phyloP scores from a whole-genome alignment of 2,888 invertebrate species.

The Carcina quercana region DNA sequence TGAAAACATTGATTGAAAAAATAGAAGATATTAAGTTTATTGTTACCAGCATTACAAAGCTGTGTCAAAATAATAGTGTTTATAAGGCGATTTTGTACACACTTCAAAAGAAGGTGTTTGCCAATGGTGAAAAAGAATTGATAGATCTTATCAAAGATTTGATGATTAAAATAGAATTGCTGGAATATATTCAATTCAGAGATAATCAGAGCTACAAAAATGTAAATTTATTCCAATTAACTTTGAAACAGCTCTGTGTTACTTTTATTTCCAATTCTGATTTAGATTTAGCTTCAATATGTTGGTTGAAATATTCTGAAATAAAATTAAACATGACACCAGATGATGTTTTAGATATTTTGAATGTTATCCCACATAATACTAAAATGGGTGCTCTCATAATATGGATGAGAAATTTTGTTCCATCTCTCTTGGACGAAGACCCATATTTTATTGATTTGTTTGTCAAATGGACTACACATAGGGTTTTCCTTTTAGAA shows the following conservation, averaged over 20 bases:
- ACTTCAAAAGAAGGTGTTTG: slow-evolving; percentile 46
- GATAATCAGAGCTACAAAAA: slow-evolving; percentile 42
- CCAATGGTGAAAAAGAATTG: slow-evolving; percentile 25
- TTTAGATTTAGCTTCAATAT: slow-evolving; percentile 61
- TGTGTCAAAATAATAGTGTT: slow-evolving; percentile 39
- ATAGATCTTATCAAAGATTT: slow-evolving; percentile 37
- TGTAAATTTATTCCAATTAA: slow-evolving; percentile 42
- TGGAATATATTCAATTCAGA: slow-evolving; percentile 57
- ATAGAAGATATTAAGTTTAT: slow-evolving; percentile 45
- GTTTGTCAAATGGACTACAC: slow-evolving; percentile 64
- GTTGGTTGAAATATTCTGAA: slow-evolving; percentile 62
- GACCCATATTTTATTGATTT: slow-evolving; percentile 62
- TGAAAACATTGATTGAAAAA: slow-evolving; percentile 42
- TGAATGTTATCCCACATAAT: slow-evolving; percentile 52
- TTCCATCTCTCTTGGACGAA: slow-evolving; percentile 51
- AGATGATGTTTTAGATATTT: slow-evolving; percentile 44
- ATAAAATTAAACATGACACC: slow-evolving; percentile 31
- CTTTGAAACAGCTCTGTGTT: slow-evolving; percentile 46
- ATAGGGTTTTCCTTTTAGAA: slow-evolving; percentile 58
- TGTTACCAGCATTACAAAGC: slow-evolving; percentile 31
- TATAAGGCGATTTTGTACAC: slow-evolving; percentile 48
- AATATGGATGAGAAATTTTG: slow-evolving; percentile 62
- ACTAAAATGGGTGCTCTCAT: slow-evolving; percentile 59
- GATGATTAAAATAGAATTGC: slow-evolving; percentile 54
- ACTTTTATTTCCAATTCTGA: slow-evolving; percentile 52